Base-by-base conservation (phyloP, 2,888 invertebrate genomes). In the Andrena haemorrhoa region DNA sequence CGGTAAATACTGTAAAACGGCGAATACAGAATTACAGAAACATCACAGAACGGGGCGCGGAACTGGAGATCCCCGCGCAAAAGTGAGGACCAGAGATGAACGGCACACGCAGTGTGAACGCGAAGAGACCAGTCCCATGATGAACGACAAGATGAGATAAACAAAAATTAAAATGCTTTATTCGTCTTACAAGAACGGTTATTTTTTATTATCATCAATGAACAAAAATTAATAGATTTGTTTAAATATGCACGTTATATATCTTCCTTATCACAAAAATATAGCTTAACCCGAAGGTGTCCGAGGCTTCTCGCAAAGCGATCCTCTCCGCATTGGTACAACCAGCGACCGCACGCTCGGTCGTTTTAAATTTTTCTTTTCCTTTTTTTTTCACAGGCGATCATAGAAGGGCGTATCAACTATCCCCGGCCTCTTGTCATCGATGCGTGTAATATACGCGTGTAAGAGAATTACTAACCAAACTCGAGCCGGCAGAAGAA, bases 401-500 rank as follows among this genome's bases (percentile, higher is more conserved):
- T 64, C 51, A 41, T 66, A 66, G 47, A 56, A 74, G 53, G 7
- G 56, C 31, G 73, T 74, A 81, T 79, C 80, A 79, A 82, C 61
- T 74, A 82, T 82, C 80, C 81, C 81, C 68, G 60, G 65, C 65
- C 69, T 70, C 60, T 69, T 69, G 68, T 73, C 64, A 73, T 79
- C 69, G 74, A 51, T 60, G 80, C 64, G 68, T 74, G 41, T 41
- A 41, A 75, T 23, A 56, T 75, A n/a, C 68, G 60, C 72, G 75
- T 68, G 29, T 66, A 72, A 75, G 71, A 68, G 49, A 71, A 81
- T 70, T 76, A 92, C 92, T 92, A 86, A 93, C 93, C 92, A 92
- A 89, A 92, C 92, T 89, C 92, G 92, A 90, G 93, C 92, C 90
- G 92, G 91, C 88, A 91, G 89, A 91, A 93, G 91, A 90, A 90